Conservation (phyloP, 2,888 invertebrate species). For the Beris morrisii region DNA sequence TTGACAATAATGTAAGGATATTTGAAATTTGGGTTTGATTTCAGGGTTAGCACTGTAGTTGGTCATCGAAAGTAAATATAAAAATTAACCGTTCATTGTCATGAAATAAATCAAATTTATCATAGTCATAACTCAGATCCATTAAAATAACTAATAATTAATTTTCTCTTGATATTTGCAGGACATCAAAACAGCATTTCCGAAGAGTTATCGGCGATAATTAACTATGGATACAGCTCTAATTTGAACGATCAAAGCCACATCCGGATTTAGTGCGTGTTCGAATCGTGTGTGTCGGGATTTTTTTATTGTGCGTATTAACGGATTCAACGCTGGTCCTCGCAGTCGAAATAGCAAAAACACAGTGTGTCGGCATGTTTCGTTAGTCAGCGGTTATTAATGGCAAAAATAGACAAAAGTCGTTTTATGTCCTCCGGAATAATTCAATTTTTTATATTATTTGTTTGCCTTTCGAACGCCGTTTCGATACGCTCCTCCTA, state of each 20-base stretch:
- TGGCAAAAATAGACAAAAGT: constrained; percentile 21
- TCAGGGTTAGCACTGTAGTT: no score
- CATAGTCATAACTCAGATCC: no score
- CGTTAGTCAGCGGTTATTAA: constrained; percentile 13
- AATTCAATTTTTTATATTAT: constrained; percentile 6
- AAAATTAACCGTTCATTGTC: no score
- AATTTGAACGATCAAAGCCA: constrained; percentile 14
- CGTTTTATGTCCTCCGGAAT: neutral
- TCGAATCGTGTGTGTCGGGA: constrained; percentile 3
- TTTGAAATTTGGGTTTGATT: no score
- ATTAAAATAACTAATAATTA: no score
- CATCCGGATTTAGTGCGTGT: constrained; percentile 20
- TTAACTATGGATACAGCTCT: constrained; percentile 6
- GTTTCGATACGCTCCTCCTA: constrained; percentile 9
- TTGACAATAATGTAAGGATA: no score
- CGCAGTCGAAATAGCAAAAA: neutral
- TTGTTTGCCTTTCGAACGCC: constrained; percentile 15
- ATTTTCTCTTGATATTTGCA: no score
- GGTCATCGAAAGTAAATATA: no score
- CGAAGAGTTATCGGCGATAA: constrained; percentile 19
- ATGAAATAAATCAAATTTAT: neutral
- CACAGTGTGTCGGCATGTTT: neutral
- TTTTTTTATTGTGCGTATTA: constrained; percentile 22
- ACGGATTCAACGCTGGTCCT: constrained; percentile 16
- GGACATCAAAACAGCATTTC: neutral